A percentile compares a stretch with the other conserved stretches of the same genome.
phyloP scores from a whole-genome alignment of 1,140 invertebrate genomes.

The Brachionus asplanchnoidis region DNA sequence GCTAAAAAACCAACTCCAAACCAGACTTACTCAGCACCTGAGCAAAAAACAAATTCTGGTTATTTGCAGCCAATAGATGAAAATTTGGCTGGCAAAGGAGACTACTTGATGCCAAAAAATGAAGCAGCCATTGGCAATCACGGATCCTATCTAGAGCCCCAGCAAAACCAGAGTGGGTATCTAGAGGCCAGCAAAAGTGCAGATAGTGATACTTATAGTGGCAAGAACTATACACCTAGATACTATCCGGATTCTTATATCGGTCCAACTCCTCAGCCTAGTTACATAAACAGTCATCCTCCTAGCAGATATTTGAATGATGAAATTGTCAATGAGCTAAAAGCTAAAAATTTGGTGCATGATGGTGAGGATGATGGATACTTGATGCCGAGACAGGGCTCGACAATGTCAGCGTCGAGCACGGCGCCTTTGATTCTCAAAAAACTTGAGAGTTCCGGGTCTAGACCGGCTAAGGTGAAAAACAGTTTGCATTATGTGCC shows the following conservation, averaged over 20 bases:
- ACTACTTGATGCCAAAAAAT: background rate
- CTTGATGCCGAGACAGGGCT: background rate
- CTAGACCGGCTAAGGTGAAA: background rate
- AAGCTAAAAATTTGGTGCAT: background rate
- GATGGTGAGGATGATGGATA: background rate
- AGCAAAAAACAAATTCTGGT: background rate
- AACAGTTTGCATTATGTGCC: background rate
- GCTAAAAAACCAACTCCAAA: background rate
- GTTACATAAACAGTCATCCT: background rate
- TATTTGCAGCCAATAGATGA: background rate
- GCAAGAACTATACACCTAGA: background rate
- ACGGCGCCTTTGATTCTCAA: background rate
- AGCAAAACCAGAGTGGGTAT: background rate
- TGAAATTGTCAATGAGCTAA: background rate
- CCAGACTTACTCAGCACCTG: background rate
- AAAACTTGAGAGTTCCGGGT: background rate
- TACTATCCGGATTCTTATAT: background rate
- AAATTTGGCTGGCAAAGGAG: background rate
- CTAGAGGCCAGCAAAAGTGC: background rate
- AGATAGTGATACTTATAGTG: background rate
- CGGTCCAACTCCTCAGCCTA: background rate
- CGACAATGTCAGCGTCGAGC: background rate
- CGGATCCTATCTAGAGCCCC: background rate
- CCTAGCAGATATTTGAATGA: conserved; percentile 2
- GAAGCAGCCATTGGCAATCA: background rate